Evolutionary conservation across 1,140 invertebrate species (phyloP).

Genomic region (Lordiphosa stackelbergi): DNA sequence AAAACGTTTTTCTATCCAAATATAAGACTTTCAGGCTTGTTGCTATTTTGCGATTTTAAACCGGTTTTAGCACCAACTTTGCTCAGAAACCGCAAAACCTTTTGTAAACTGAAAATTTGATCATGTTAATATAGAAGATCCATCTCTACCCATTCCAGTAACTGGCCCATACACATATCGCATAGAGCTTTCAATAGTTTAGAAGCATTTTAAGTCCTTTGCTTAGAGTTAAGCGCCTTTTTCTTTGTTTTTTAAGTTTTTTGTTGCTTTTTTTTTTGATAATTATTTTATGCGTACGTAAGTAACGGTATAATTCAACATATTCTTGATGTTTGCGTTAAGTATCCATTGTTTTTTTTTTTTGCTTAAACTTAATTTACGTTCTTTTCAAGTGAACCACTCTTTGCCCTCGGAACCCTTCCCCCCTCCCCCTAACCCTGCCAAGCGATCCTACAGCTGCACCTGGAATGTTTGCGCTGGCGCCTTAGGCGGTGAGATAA

Average conservation of each 20-base stretch:
- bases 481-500: slow-evolving; percentile 78
- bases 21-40: too few species aligned
- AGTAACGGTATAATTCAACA: slow-evolving; percentile 61
- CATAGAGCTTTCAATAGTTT: slow-evolving; percentile 8
- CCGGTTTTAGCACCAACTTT: too few species aligned
- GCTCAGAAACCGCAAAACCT: too few species aligned
- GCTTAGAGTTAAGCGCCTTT: slow-evolving; percentile 46
- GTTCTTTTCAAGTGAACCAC: slow-evolving; percentile 72
- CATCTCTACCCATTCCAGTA: slow-evolving; percentile 5
- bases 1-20: too few species aligned
- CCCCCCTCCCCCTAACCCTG: not conserved
- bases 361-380: slow-evolving; percentile 52
- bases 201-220: slow-evolving; percentile 29
- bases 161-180: slow-evolving; percentile 4
- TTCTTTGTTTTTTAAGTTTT: slow-evolving; percentile 6
- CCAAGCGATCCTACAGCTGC: slow-evolving; percentile 78
- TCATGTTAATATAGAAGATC: too few species aligned
- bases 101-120: too few species aligned
- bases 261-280: slow-evolving; percentile 41
- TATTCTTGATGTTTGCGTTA: slow-evolving; percentile 65
- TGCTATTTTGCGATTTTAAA: too few species aligned
- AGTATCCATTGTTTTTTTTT: slow-evolving; percentile 36
- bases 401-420: slow-evolving; percentile 44
- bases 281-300: slow-evolving; percentile 27
- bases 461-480: slow-evolving; percentile 82